phyloP scores from a whole-genome alignment of 2,888 invertebrate species.

The Globia sparganii region DNA sequence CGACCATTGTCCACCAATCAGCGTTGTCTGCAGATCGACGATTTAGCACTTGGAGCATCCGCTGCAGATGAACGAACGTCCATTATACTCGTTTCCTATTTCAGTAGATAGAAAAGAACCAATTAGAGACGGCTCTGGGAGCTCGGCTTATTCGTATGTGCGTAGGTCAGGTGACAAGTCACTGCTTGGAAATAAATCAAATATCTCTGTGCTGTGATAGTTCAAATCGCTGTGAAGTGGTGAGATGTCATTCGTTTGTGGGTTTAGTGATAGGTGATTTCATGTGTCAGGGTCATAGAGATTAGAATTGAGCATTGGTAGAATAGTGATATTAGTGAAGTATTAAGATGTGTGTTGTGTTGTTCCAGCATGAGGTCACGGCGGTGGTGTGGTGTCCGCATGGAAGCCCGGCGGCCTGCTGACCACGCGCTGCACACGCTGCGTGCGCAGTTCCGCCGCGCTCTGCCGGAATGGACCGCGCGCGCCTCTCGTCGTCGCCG shows the following conservation, averaged over 20 bases:
- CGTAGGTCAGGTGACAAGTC: conserved; percentile 62
- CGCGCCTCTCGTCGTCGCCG: conserved; percentile 85
- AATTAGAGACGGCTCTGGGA: conserved; percentile 54
- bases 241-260: conserved; percentile 27
- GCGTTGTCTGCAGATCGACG: conserved; percentile 72
- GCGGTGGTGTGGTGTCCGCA: conserved; percentile 87
- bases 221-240: conserved; percentile 45
- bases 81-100: conserved; percentile 70
- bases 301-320: not conserved
- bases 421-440: conserved; percentile 84
- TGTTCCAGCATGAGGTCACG: conserved; percentile 89
- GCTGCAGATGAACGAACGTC: conserved; percentile 71
- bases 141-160: conserved; percentile 57
- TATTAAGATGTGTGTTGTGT: conserved; percentile 52
- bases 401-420: conserved; percentile 88
- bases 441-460: conserved; percentile 84
- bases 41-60: conserved; percentile 80
- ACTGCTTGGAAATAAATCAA: conserved; percentile 55
- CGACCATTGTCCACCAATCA: conserved; percentile 81
- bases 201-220: conserved; percentile 32
- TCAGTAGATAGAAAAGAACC: conserved; percentile 62
- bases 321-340: conserved; percentile 10
- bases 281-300: not conserved
- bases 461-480: conserved; percentile 86
- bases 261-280: not conserved